Percentiles rank a stretch among this genome's conserved stretches.
Evolutionary conservation across 2,113 vertebrate genomes (phyloP).

Genomic region (Pao palembangensis): DNA sequence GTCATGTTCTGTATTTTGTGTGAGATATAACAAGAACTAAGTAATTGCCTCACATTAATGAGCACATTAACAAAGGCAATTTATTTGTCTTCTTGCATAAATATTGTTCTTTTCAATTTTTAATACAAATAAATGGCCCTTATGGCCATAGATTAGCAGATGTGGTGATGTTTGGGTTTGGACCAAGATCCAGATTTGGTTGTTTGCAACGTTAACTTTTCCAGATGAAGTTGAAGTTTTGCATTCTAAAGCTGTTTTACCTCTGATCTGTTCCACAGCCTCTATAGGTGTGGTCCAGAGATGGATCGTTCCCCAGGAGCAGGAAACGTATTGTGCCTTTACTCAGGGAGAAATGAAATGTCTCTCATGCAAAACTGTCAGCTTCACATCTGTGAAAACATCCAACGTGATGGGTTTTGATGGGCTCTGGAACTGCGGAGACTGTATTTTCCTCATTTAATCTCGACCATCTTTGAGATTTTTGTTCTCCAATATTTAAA

Average conservation of each 20-base stretch:
- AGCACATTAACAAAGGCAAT: slow-evolving; percentile 21
- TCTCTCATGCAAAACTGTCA: slow-evolving; percentile 24
- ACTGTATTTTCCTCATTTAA: background rate
- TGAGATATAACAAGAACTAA: background rate
- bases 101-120: background rate
- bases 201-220: slow-evolving; percentile 32
- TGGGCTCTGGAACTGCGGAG: background rate
- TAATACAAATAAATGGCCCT: background rate
- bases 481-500: no score
- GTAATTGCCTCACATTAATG: slow-evolving; percentile 11
- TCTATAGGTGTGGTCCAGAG: slow-evolving; percentile 10
- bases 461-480: no score
- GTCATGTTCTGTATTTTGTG: slow-evolving; percentile 12
- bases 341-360: slow-evolving; percentile 26
- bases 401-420: slow-evolving; percentile 5
- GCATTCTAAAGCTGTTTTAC: slow-evolving; percentile 28
- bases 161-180: slow-evolving; percentile 30
- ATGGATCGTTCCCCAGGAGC: slow-evolving; percentile 22
- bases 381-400: slow-evolving; percentile 56
- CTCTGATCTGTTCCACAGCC: slow-evolving; percentile 35
- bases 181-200: slow-evolving; percentile 5
- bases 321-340: background rate
- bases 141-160: slow-evolving; percentile 19
- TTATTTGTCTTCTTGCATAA: background rate
- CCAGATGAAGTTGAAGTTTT: slow-evolving; percentile 42